A percentile compares a stretch with the other conserved stretches of the same genome.
Evolutionary conservation across 2,888 invertebrate genomes (phyloP).

Genomic region (Polydrusus cervinus): DNA sequence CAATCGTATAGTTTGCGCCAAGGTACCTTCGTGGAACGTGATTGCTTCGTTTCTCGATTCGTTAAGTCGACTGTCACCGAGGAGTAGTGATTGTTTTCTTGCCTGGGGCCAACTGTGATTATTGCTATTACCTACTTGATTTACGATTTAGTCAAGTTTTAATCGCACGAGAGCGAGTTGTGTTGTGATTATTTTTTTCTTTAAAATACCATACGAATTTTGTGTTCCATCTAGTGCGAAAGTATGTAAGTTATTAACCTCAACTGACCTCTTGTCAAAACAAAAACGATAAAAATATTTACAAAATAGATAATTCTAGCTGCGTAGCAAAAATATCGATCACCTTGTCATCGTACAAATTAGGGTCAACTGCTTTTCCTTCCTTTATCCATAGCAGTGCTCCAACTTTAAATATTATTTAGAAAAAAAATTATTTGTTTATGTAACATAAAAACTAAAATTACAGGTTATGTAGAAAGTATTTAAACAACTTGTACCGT

Average conservation of each 20-base stretch:
- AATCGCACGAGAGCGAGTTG: too few species aligned
- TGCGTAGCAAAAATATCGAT: slow-evolving; percentile 2
- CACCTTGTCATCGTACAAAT: not conserved
- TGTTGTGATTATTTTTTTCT: not conserved
- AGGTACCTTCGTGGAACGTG: slow-evolving; percentile 22
- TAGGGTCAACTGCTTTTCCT: not conserved
- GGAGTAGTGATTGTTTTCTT: slow-evolving; percentile 9
- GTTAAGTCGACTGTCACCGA: slow-evolving; percentile 8
- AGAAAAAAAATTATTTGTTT: slow-evolving; percentile 2
- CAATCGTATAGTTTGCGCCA: slow-evolving; percentile 6
- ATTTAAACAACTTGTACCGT: not conserved
- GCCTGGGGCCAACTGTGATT: too few species aligned
- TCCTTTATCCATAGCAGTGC: not conserved
- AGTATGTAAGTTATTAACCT: slow-evolving; percentile 25
- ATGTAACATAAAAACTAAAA: slow-evolving; percentile 13
- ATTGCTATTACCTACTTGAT: too few species aligned
- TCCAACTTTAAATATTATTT: too few species aligned
- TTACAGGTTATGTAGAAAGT: slow-evolving; percentile 13
- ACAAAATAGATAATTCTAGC: slow-evolving; percentile 8
- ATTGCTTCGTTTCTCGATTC: not conserved
- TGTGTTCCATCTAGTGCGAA: not conserved
- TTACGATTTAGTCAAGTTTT: too few species aligned
- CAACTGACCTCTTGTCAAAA: slow-evolving; percentile 3
- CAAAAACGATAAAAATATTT: slow-evolving; percentile 4
- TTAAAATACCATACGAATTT: not conserved